Conservation (phyloP, 1,140 invertebrate genomes). For the Bradynema listronoti region DNA sequence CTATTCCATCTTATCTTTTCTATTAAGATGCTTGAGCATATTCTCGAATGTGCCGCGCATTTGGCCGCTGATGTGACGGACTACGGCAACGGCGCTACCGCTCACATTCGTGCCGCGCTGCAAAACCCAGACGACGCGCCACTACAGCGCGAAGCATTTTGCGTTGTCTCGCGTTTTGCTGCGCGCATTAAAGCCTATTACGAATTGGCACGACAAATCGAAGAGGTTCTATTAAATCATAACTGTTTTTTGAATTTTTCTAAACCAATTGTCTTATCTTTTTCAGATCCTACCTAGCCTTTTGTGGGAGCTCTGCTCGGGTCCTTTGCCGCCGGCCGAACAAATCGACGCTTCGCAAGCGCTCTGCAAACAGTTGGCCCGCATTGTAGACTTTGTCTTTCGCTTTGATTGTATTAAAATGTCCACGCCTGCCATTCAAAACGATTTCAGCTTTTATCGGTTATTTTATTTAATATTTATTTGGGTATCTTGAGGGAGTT, state of each 20-base stretch:
- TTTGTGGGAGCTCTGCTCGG: conserved; percentile 39
- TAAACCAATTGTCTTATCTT: neutral
- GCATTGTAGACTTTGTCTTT: conserved; percentile 36
- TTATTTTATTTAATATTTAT: conserved; percentile 2
- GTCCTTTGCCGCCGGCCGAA: conserved; percentile 30
- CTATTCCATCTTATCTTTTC: neutral
- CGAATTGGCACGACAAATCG: conserved; percentile 28
- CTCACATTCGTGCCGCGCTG: conserved; percentile 21
- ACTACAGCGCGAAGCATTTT: conserved; percentile 21
- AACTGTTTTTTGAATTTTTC: neutral
- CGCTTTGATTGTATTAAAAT: conserved; percentile 35
- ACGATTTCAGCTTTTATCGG: conserved; percentile 38
- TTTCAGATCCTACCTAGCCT: conserved; percentile 25
- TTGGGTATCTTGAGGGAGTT: neutral
- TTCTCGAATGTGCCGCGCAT: conserved; percentile 9
- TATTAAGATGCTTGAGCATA: neutral
- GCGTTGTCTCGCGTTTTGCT: conserved; percentile 14
- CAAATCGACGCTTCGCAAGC: conserved; percentile 31
- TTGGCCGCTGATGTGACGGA: conserved; percentile 13
- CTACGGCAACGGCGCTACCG: conserved; percentile 23
- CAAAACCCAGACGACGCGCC: conserved; percentile 25
- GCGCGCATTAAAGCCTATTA: conserved; percentile 20
- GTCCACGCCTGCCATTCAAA: conserved; percentile 32
- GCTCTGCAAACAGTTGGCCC: conserved; percentile 29
- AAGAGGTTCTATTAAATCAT: conserved; percentile 19